Conservation (phyloP, 2,113 vertebrate species). For the Eurypyga helias region DNA sequence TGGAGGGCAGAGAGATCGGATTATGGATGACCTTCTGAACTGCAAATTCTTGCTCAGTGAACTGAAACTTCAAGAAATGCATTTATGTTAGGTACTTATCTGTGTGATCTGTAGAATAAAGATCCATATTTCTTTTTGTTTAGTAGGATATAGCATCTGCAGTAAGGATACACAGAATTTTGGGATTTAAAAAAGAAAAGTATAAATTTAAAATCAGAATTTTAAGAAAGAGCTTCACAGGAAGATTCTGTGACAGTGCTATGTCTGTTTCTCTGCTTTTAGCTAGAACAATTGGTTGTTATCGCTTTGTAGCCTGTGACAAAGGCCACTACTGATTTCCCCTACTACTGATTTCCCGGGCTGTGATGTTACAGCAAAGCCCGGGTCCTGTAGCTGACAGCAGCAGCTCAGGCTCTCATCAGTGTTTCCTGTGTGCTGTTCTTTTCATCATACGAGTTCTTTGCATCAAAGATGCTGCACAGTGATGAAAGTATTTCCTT, state of each 20-base stretch:
- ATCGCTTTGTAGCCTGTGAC: not conserved
- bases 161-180: not conserved
- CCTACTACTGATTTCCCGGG: not conserved
- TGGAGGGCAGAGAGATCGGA: fast-evolving
- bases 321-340: not conserved
- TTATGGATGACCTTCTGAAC: not conserved
- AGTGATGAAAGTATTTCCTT: not conserved
- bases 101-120: not conserved
- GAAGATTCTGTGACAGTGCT: not conserved
- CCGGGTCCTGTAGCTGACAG: not conserved
- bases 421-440: not conserved
- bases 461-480: fast-evolving
- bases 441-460: not conserved
- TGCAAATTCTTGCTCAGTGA: not conserved
- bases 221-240: not conserved
- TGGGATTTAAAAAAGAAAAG: no score
- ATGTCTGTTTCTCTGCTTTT: not conserved
- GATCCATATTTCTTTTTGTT: not conserved
- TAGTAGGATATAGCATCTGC: not conserved
- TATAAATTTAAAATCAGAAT: not conserved
- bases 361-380: not conserved
- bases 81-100: not conserved
- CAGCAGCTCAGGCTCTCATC: not conserved
- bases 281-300: not conserved
- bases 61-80: not conserved